These are phyloP conservation scores for Trigoniulus corallinus DNA, from an alignment of 1,140 invertebrate species.

Conservation along the genomic window DNA sequence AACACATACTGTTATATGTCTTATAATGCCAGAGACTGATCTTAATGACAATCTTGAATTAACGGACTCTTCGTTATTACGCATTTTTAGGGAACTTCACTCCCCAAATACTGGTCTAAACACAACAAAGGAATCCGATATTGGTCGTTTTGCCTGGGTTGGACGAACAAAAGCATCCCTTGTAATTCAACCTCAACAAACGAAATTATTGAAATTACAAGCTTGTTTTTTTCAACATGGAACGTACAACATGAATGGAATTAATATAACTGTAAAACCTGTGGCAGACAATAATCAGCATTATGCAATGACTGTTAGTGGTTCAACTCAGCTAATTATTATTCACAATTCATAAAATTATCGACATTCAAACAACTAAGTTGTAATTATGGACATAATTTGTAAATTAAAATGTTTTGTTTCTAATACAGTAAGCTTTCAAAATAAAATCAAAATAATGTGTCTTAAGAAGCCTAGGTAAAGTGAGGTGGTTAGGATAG, in stretches of 20 bases:
- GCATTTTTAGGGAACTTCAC: neutral
- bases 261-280: neutral
- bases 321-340: neutral
- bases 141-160: conserved; percentile 2
- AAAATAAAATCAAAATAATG: too few relatives aligned
- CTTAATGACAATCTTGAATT: neutral
- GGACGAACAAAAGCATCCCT: neutral
- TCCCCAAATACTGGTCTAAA: too few relatives aligned
- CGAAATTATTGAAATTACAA: neutral
- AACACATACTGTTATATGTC: too few relatives aligned
- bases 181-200: neutral
- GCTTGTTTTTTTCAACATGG: conserved; percentile 1
- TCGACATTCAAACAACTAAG: too few relatives aligned
- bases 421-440: too few relatives aligned
- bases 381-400: too few relatives aligned
- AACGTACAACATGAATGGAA: neutral
- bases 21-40: neutral
- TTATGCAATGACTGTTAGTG: neutral
- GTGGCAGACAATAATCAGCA: neutral
- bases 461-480: too few relatives aligned
- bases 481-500: too few relatives aligned
- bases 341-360: too few relatives aligned
- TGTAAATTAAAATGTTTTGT: too few relatives aligned
- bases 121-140: neutral
- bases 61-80: neutral